Base-by-base conservation (phyloP, 2,113 vertebrate genomes). In the Nannobrachium achirus region DNA sequence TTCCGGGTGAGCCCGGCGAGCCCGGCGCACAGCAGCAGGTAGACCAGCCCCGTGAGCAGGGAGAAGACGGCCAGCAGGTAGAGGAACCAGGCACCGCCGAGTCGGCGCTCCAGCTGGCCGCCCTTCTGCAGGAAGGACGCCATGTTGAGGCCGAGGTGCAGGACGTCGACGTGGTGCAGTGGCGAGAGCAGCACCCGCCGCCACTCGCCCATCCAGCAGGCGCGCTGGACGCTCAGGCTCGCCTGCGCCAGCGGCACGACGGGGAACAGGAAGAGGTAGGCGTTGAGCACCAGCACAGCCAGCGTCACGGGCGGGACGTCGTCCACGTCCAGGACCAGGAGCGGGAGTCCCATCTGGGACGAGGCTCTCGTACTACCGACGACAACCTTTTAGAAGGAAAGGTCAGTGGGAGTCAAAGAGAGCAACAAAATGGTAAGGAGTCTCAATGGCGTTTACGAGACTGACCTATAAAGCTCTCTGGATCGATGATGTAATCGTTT, bases 91-190 rank as follows among this genome's bases (percentile, higher is more conserved):
- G 63, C 0, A 16, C 93, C 94, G 7, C 94, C 95, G 51, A 99
- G 86, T 25, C 87, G 93, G 7, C 61, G 90, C 77, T 99, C 98
- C 89, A 99, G 88, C 10, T 63, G 84, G 0, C 92, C 81, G 6
- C 98, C 97, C 69, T 99, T 99, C 94, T 95, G 98, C 7, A 99
- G 89, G 81, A 98, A 91, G 44, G 97, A 99, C 2, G 66, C 82
- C 97, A 99, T 99, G 79, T 99, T 99, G 83, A 95, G 99, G 78
- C 98, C 98, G 14, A 99, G 93, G 56, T 99, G 98, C 94, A 92
- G 94, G 44, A 98, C 97, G 4, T 98, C 93, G 0, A 48, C 93
- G 1, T 99, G 98, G 87, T 99, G 97, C 52, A 99, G n/a, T 0
- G 95, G 95, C 3, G 96, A 93, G 0, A 98, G 92, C 15, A 98